Evolutionary conservation across 2,888 invertebrate genomes (phyloP).

Genomic region (Campoletis raptor): DNA sequence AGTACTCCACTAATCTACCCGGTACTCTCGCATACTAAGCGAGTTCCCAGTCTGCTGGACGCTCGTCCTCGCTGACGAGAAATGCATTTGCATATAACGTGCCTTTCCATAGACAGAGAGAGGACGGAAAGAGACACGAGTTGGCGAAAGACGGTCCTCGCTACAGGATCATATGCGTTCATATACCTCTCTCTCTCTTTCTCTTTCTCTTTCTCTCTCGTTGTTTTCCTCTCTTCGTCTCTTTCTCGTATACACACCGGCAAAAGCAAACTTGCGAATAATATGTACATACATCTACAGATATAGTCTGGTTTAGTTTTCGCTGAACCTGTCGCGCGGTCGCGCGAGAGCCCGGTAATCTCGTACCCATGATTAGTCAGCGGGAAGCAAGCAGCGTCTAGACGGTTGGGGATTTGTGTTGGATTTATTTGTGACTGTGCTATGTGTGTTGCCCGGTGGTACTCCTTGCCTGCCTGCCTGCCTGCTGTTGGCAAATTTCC

Average conservation of each 20-base stretch:
- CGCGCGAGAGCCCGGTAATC: constrained; percentile 73
- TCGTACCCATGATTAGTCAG: constrained; percentile 79
- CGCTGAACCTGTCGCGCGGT: constrained; percentile 51
- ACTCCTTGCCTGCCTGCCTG: constrained; percentile 12
- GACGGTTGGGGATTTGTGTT: constrained; percentile 80
- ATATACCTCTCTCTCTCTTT: constrained; percentile 4
- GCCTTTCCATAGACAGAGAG: constrained; percentile 30
- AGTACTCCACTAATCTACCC: constrained; percentile 70
- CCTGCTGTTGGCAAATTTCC: constrained; percentile 74
- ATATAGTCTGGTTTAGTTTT: constrained; percentile 37
- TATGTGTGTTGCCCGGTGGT: constrained; percentile 52
- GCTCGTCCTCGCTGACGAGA: constrained; percentile 63
- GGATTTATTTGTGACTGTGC: constrained; percentile 82
- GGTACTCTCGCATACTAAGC: constrained; percentile 68
- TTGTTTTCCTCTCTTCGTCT: constrained; percentile 3
- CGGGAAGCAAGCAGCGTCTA: constrained; percentile 79
- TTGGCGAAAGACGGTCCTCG: constrained; percentile 47
- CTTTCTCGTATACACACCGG: constrained; percentile 35
- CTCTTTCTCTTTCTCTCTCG: too few relatives aligned
- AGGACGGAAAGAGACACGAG: constrained; percentile 13
- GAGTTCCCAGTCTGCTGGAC: constrained; percentile 62
- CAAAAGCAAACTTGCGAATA: constrained; percentile 60
- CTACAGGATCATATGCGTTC: constrained; percentile 41
- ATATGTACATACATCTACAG: constrained; percentile 43
- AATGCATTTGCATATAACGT: constrained; percentile 66